These are phyloP conservation scores for Pampus argenteus DNA, from an alignment of 2,797 vertebrate genomes.

Conservation along the genomic window DNA sequence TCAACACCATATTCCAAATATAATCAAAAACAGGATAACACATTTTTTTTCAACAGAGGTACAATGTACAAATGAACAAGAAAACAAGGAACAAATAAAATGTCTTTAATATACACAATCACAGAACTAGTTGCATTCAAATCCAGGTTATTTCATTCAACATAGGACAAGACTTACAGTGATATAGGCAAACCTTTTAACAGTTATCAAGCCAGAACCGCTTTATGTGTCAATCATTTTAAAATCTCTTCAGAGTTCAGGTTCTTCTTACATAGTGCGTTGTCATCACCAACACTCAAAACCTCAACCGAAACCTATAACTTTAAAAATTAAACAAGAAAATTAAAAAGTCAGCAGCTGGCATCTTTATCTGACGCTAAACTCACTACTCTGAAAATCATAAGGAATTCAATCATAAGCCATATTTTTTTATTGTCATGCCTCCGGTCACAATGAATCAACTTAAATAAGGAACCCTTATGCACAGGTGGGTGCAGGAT, in stretches of 20 bases:
- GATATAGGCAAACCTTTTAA: slow-evolving; percentile 8
- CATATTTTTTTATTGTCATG: slow-evolving; percentile 1
- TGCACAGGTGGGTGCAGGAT: background rate
- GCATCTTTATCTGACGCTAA: background rate
- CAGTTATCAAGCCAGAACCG: slow-evolving; percentile 8
- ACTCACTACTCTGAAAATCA: background rate
- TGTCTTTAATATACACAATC: slow-evolving; percentile 49
- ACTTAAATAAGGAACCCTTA: background rate
- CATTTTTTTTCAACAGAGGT: background rate
- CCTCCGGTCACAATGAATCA: background rate
- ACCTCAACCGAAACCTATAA: slow-evolving; percentile 11
- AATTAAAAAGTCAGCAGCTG: slow-evolving; percentile 6
- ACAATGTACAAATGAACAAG: slow-evolving; percentile 14
- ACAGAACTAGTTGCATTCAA: slow-evolving; percentile 39
- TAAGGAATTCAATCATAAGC: background rate
- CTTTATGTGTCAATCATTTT: slow-evolving; percentile 2
- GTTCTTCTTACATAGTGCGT: background rate
- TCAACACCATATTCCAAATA: no score
- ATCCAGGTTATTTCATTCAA: slow-evolving; percentile 27
- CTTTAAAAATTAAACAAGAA: no score
- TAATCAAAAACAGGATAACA: no score
- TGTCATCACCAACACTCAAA: slow-evolving; percentile 18
- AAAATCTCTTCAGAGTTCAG: slow-evolving; percentile 4
- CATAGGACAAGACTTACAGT: slow-evolving; percentile 18
- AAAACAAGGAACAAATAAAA: slow-evolving; percentile 17